These are phyloP conservation scores for Mormoops blainvillei DNA, from an alignment of 2,113 vertebrate genomes.

Conservation along the genomic window DNA sequence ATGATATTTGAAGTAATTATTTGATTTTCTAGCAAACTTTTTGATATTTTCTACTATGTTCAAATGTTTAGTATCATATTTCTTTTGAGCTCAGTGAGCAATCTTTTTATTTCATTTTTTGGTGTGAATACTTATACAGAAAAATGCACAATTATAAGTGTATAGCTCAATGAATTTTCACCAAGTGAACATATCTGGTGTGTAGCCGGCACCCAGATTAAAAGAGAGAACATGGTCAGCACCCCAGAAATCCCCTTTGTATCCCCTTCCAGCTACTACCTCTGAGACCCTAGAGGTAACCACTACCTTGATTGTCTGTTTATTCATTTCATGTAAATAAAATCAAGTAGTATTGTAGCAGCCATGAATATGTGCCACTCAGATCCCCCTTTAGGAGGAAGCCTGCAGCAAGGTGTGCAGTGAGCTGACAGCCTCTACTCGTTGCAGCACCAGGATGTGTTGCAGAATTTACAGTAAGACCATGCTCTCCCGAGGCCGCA, in stretches of 20 bases:
- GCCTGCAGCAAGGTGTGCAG: neutral
- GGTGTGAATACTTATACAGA: neutral
- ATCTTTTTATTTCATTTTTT: neutral
- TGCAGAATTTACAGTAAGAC: neutral
- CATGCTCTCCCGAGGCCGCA: neutral
- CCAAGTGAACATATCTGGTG: neutral
- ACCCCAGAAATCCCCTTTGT: neutral
- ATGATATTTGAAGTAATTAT: neutral
- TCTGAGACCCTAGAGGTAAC: neutral
- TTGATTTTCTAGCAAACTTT: neutral
- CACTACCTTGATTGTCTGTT: neutral
- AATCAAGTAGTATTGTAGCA: neutral
- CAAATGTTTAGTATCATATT: neutral
- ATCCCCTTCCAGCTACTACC: neutral
- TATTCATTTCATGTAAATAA: neutral
- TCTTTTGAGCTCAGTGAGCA: neutral
- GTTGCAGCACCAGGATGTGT: neutral
- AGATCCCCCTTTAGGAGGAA: neutral
- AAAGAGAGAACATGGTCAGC: neutral
- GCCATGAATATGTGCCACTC: neutral
- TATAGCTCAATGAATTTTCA: neutral
- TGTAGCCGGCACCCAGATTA: neutral
- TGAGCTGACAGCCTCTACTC: neutral
- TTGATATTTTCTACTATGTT: neutral
- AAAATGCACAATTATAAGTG: neutral